Evolutionary conservation across 2,888 invertebrate species (phyloP).

Genomic region (Cremastinae sp.): DNA sequence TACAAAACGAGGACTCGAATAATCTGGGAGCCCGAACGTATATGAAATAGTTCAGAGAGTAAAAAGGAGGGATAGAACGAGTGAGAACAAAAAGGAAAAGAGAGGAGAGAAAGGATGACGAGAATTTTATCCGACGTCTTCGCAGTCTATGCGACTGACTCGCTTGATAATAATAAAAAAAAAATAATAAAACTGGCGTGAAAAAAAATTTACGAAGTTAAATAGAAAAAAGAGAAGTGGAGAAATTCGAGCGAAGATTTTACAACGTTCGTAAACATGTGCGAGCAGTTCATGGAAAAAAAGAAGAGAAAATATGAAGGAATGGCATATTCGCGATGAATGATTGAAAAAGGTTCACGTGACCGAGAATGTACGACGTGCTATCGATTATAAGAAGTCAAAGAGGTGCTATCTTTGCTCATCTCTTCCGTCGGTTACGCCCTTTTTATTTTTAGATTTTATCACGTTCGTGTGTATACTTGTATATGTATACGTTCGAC

Average conservation of each 20-base stretch:
- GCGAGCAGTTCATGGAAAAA: too few relatives aligned
- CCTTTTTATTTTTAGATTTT: too few relatives aligned
- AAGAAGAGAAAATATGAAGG: too few relatives aligned
- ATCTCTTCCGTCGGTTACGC: too few relatives aligned
- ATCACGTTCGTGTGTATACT: background rate
- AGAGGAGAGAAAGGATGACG: constrained; percentile 24
- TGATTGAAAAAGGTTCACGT: constrained; percentile 29
- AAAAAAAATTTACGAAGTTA: background rate
- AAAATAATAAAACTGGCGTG: too few relatives aligned
- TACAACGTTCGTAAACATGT: too few relatives aligned
- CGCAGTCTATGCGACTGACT: constrained; percentile 20
- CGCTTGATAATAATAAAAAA: constrained; percentile 12
- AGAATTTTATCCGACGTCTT: constrained; percentile 55
- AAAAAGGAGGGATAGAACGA: background rate
- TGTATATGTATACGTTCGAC: constrained; percentile 17
- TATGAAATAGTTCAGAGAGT: constrained; percentile 48
- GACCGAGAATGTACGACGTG: constrained; percentile 12
- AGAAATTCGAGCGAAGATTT: background rate
- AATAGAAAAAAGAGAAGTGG: background rate
- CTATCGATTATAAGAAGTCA: background rate
- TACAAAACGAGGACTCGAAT: constrained; percentile 34
- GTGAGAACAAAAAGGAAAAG: background rate
- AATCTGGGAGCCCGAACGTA: constrained; percentile 28
- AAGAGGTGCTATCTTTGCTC: background rate
- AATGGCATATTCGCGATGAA: background rate